Percentiles rank a stretch among this genome's conserved stretches.
Conservation (phyloP, 2,797 vertebrate species). For the Argyrosomus regius region DNA sequence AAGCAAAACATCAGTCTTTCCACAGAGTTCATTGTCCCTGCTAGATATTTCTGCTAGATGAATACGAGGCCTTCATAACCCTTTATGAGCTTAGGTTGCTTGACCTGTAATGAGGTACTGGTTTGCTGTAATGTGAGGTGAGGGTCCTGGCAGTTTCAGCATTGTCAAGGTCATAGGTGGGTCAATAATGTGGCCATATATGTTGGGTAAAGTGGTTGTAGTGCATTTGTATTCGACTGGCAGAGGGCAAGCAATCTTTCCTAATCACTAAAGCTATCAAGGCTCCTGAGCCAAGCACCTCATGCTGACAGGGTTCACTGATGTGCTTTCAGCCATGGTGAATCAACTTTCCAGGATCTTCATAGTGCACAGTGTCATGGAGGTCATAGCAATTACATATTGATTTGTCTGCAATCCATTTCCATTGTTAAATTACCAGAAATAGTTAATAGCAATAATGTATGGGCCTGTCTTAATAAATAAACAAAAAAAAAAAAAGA, state of each 20-base stretch:
- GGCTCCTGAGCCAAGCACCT: constrained; percentile 2
- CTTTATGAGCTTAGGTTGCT: constrained; percentile 19
- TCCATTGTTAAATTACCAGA: not conserved
- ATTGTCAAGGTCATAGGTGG: constrained; percentile 24
- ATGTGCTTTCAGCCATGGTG: not conserved
- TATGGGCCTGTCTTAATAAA: not conserved
- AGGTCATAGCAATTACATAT: constrained; percentile 13
- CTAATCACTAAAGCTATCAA: constrained; percentile 39
- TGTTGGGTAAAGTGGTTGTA: not conserved
- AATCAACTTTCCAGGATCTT: constrained; percentile 27
- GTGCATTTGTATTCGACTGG: constrained; percentile 38
- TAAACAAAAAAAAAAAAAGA: too few species aligned
- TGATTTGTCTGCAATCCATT: not conserved
- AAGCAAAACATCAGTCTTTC: constrained; percentile 26
- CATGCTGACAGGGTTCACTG: constrained; percentile 18
- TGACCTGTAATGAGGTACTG: constrained; percentile 15
- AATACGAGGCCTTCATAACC: constrained; percentile 28
- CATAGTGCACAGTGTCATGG: not conserved
- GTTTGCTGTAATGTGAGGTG: constrained; percentile 7
- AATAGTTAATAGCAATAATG: not conserved
- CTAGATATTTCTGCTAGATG: not conserved
- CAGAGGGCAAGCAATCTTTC: not conserved
- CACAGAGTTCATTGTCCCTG: constrained; percentile 19
- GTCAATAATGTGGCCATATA: constrained; percentile 11
- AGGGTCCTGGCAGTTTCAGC: constrained; percentile 10